A percentile compares a stretch with the other conserved stretches of the same genome.
Evolutionary conservation across 2,113 vertebrate species (phyloP).

Genomic region (Ciconia boyciana): DNA sequence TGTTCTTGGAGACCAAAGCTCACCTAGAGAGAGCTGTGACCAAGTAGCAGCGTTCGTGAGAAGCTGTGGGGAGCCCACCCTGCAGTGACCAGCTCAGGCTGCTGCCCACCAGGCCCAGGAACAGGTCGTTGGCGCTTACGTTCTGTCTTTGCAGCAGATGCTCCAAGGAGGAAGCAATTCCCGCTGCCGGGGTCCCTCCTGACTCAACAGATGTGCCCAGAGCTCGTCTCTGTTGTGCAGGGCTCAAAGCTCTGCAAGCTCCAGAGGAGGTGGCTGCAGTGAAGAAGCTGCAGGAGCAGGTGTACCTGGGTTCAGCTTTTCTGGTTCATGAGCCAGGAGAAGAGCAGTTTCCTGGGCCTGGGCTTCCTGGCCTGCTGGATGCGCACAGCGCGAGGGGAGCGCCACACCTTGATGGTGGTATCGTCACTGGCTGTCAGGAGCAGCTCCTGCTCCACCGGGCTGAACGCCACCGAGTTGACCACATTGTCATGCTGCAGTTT

Average conservation of each 20-base stretch:
- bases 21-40: background rate
- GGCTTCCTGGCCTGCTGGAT: slow-evolving; percentile 53
- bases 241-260: slow-evolving; percentile 32
- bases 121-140: rapidly evolving
- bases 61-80: slow-evolving; percentile 5
- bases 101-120: background rate
- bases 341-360: slow-evolving; percentile 69
- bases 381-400: slow-evolving; percentile 81
- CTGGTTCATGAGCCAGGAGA: slow-evolving; percentile 81
- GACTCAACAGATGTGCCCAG: background rate
- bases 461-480: slow-evolving; percentile 96
- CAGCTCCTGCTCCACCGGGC: slow-evolving; percentile 92
- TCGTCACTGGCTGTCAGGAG: slow-evolving; percentile 92
- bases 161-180: background rate
- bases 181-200: background rate
- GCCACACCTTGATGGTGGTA: slow-evolving; percentile 94
- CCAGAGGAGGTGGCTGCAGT: slow-evolving; percentile 10
- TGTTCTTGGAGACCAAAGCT: background rate
- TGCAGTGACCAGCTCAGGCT: background rate
- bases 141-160: background rate
- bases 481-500: slow-evolving; percentile 90
- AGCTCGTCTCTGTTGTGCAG: background rate
- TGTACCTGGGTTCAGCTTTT: slow-evolving; percentile 64
- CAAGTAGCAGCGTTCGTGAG: background rate
- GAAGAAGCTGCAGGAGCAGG: slow-evolving; percentile 22